These are phyloP conservation scores for Sylvia borin DNA, from an alignment of 2,797 vertebrate species.

Conservation along the genomic window DNA sequence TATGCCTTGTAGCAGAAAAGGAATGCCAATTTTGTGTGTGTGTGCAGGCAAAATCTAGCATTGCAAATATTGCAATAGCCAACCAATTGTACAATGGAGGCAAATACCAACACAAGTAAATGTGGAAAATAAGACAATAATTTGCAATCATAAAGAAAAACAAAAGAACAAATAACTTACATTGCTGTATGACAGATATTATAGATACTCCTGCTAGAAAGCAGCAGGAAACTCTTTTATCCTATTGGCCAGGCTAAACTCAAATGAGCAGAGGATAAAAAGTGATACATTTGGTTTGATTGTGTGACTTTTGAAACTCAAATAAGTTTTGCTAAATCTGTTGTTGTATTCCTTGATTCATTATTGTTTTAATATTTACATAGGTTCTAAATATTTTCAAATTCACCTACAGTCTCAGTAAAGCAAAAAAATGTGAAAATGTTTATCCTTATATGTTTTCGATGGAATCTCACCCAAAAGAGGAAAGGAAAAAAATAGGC, in stretches of 20 bases:
- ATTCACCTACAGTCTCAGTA: not conserved
- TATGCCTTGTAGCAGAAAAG: not conserved
- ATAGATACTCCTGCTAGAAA: not conserved
- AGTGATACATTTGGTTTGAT: not conserved
- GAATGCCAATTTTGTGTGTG: not conserved
- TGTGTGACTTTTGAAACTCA: not conserved
- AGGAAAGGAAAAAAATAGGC: not conserved
- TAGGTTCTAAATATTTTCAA: constrained; percentile 8
- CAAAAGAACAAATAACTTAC: not conserved
- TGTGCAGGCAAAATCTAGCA: not conserved
- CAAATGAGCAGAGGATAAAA: not conserved
- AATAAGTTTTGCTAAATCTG: not conserved
- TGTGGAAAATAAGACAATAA: not conserved
- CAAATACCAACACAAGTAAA: not conserved
- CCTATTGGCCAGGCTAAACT: not conserved
- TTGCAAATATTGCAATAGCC: constrained; percentile 14
- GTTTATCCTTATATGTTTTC: not conserved
- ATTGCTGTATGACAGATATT: not conserved
- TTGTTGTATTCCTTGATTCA: not conserved
- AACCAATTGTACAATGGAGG: not conserved
- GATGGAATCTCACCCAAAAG: not conserved
- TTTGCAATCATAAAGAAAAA: not conserved
- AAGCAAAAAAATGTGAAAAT: not conserved
- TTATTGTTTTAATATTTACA: constrained; percentile 19
- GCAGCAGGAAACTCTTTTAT: constrained; percentile 20